Conservation (phyloP, 2,113 vertebrate genomes). For the Pedionomus torquatus region DNA sequence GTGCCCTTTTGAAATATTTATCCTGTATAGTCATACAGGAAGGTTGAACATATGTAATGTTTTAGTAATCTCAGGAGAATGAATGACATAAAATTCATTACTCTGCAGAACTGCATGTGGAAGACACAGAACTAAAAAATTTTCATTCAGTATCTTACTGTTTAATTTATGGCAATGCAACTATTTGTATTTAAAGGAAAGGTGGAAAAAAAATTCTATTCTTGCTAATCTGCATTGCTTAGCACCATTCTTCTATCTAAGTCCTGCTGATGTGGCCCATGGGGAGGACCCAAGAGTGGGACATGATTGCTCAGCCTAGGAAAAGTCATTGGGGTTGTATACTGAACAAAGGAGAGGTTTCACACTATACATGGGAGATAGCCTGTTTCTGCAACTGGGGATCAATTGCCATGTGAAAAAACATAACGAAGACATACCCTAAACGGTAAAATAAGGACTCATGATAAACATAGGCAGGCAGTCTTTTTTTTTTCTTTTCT, state of each 20-base stretch:
- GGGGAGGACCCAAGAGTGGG: not conserved
- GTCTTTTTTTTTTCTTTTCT: not conserved
- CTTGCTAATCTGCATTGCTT: not conserved
- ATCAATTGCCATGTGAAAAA: not conserved
- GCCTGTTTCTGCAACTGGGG: not conserved
- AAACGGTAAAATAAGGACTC: not conserved
- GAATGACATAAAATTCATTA: not conserved
- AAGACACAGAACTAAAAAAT: not conserved
- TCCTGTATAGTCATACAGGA: not conserved
- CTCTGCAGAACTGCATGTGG: not conserved
- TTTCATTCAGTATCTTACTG: not conserved
- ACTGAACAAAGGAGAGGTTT: not conserved
- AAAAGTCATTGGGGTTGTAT: not conserved
- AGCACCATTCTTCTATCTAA: not conserved
- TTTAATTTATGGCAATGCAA: not conserved
- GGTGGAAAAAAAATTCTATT: not conserved
- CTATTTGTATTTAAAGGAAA: not conserved
- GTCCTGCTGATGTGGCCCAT: not conserved
- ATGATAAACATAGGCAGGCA: not conserved
- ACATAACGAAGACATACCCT: accelerated
- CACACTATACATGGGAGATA: not conserved
- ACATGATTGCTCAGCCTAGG: not conserved
- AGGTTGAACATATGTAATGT: not conserved
- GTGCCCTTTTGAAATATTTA: not conserved
- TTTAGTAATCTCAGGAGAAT: not conserved